A percentile compares a stretch with the other conserved stretches of the same genome.
Evolutionary conservation across 1,140 invertebrate species (phyloP).

Genomic region (Aculops lycopersici): DNA sequence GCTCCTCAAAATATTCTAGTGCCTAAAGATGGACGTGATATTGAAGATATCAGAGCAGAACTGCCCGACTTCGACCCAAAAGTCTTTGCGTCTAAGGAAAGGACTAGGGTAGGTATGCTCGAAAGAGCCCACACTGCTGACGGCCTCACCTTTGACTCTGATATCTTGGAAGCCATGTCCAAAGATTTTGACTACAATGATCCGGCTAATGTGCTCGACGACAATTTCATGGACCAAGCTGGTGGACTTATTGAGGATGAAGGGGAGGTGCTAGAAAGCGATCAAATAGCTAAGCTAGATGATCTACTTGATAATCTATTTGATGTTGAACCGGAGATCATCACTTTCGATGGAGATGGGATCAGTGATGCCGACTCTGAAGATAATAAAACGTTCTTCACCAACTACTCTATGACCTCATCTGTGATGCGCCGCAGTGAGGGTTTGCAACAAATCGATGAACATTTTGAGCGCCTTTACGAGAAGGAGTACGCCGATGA

Average conservation of each 20-base stretch:
- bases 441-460: slow-evolving; percentile 38
- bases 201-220: slow-evolving; percentile 49
- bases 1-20: slow-evolving; percentile 55
- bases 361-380: neutral
- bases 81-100: slow-evolving; percentile 55
- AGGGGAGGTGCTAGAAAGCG: no score
- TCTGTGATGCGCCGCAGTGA: slow-evolving; percentile 58
- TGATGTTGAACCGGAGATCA: no score
- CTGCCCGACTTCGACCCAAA: neutral
- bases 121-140: slow-evolving; percentile 37
- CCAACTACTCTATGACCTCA: slow-evolving; percentile 70
- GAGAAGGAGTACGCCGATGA: slow-evolving; percentile 34
- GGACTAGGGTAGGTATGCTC: slow-evolving; percentile 54
- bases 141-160: slow-evolving; percentile 60
- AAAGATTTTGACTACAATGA: slow-evolving; percentile 59
- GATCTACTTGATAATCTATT: no score
- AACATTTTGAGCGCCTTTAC: slow-evolving; percentile 36
- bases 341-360: no score
- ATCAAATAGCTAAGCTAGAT: no score
- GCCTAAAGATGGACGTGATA: slow-evolving; percentile 9
- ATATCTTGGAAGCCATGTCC: slow-evolving; percentile 64
- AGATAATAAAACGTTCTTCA: slow-evolving; percentile 38
- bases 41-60: neutral
- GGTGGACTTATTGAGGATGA: slow-evolving; percentile 1
- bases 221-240: slow-evolving; percentile 11